Conservation (phyloP, 2,113 vertebrate genomes). For the Takifugu bimaculatus region DNA sequence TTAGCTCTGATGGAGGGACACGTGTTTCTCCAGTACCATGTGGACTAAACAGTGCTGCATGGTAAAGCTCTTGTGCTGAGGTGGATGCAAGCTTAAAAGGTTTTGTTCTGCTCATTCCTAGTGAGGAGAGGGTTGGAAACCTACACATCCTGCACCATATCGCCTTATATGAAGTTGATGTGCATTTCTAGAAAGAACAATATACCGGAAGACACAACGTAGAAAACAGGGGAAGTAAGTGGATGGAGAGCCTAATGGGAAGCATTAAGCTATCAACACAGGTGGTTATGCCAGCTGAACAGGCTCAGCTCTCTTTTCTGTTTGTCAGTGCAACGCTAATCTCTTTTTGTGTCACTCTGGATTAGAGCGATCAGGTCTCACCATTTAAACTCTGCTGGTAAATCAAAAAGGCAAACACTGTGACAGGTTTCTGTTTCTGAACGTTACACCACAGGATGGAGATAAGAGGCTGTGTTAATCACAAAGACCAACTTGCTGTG, state of each 20-base stretch:
- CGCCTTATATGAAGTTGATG: constrained; percentile 1
- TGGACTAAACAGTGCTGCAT: too few relatives aligned
- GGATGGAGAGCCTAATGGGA: constrained; percentile 7
- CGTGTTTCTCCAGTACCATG: too few relatives aligned
- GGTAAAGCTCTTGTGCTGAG: too few relatives aligned
- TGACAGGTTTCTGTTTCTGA: constrained; percentile 6
- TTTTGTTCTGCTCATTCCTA: too few relatives aligned
- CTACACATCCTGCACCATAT: not conserved
- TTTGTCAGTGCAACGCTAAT: constrained; percentile 31
- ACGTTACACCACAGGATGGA: constrained; percentile 6
- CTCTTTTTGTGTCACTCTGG: constrained; percentile 39
- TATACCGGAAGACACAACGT: not conserved
- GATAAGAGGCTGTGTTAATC: constrained; percentile 23
- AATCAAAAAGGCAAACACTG: constrained; percentile 23
- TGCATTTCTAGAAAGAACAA: constrained; percentile 1
- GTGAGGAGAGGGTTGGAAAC: not conserved
- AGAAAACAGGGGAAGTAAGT: not conserved
- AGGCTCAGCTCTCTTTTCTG: constrained; percentile 4
- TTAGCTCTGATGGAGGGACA: too few relatives aligned
- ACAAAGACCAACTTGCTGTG: not conserved
- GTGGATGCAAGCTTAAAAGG: too few relatives aligned
- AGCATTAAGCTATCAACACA: constrained; percentile 33
- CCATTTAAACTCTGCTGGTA: constrained; percentile 26
- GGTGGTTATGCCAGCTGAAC: constrained; percentile 14
- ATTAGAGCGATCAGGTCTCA: constrained; percentile 35